phyloP scores from a whole-genome alignment of 2,888 invertebrate genomes.

The Tinea semifulvella region DNA sequence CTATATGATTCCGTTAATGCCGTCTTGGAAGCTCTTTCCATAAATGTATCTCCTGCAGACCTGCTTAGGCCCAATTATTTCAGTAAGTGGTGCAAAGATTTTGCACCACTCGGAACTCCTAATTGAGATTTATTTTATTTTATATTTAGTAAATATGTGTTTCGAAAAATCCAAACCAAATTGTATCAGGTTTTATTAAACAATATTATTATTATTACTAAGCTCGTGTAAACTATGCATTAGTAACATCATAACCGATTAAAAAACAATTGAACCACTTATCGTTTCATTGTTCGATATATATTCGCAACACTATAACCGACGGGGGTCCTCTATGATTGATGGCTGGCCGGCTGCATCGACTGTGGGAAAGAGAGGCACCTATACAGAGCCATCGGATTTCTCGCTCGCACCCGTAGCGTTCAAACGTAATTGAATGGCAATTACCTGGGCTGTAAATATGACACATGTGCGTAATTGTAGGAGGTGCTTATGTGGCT shows the following conservation, averaged over 20 bases:
- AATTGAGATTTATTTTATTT: no score
- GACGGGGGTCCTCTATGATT: constrained; percentile 62
- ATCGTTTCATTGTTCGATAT: constrained; percentile 51
- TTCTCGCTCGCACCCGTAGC: constrained; percentile 42
- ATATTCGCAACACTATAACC: constrained; percentile 54
- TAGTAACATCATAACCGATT: constrained; percentile 38
- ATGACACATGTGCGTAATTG: constrained; percentile 68
- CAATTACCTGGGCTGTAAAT: constrained; percentile 68
- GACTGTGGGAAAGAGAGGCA: constrained; percentile 32
- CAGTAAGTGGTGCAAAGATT: no score
- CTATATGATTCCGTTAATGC: no score
- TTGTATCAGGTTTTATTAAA: no score
- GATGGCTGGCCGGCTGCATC: constrained; percentile 56
- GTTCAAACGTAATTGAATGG: constrained; percentile 63
- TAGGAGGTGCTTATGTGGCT: no score
- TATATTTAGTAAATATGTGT: no score
- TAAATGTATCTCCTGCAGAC: no score
- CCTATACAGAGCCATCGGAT: constrained; percentile 25
- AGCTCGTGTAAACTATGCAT: constrained; percentile 40
- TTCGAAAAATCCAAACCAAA: no score
- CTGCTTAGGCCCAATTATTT: no score
- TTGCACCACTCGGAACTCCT: no score
- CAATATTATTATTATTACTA: no score
- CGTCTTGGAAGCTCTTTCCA: no score
- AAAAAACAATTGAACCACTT: constrained; percentile 61